Evolutionary conservation across 2,797 vertebrate species (phyloP).

Genomic region (Phoxinus dragarum): DNA sequence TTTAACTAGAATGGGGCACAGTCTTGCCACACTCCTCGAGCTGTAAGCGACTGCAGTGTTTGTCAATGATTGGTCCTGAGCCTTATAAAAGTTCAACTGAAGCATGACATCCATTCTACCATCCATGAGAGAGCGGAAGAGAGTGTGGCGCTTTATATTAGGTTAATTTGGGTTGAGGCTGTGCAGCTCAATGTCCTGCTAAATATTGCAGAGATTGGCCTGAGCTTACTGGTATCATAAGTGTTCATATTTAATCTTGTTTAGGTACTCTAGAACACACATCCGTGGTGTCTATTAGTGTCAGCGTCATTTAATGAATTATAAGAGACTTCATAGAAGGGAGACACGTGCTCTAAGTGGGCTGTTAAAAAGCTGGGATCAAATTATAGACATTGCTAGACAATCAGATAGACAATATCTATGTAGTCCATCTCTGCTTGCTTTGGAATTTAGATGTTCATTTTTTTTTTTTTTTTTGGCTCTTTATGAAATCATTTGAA

Average conservation of each 20-base stretch:
- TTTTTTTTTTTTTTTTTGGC: conserved; percentile 65
- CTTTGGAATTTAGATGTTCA: conserved; percentile 64
- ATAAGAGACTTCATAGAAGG: conserved; percentile 64
- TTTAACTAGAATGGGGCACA: conserved; percentile 50
- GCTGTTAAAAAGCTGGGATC: conserved; percentile 55
- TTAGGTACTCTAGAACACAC: conserved; percentile 61
- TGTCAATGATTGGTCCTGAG: conserved; percentile 54
- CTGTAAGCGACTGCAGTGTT: conserved; percentile 60
- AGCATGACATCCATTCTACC: conserved; percentile 30
- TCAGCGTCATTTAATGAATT: conserved; percentile 72
- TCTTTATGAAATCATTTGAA: conserved; percentile 60
- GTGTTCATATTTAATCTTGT: conserved; percentile 70
- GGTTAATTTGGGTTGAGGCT: conserved; percentile 71
- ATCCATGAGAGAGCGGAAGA: conserved; percentile 11
- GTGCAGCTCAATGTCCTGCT: conserved; percentile 77
- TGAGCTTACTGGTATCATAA: conserved; percentile 76
- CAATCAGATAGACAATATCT: conserved; percentile 59
- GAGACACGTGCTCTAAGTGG: conserved; percentile 61
- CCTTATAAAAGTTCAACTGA: conserved; percentile 52
- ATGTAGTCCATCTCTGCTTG: conserved; percentile 72
- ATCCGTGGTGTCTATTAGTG: conserved; percentile 74
- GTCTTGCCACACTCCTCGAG: conserved; percentile 49
- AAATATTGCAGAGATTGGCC: conserved; percentile 81
- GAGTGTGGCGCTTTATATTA: conserved; percentile 70
- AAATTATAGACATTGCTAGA: conserved; percentile 55